Evolutionary conservation across 2,113 vertebrate species (phyloP), one percentile per base, ranked within the genome.

Genomic region (Caranx ignobilis): DNA sequence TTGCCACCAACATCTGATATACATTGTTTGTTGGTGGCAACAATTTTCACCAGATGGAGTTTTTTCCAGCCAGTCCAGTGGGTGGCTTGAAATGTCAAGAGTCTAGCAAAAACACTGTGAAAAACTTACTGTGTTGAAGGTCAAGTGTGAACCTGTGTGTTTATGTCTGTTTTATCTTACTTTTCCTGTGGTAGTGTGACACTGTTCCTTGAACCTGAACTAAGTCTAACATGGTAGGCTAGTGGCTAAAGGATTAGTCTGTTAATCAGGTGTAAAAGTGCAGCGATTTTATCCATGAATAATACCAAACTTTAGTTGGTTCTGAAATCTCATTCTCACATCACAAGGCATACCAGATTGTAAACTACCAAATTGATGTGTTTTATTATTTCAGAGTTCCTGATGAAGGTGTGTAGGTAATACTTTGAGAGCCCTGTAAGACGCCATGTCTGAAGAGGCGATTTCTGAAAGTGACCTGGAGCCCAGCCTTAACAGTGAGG

Each of bases 381-480:
- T 54, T 41, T 72, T 8, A 0, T 69, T 31, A 43, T 74, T 64
- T 68, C 37, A 92, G 91, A 87, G 78, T 76, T 78, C 84, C 82
- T 79, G 21, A 89, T 93, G 95, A 96, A 89, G 95, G 96, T 96
- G 96, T 96, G 95, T 93, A 94, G 97, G 97, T 99, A 98, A 98
- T 98, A 96, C 94, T 95, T 95, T 92, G 91, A 92, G 92, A 95
- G 94, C 94, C 95, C 93, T 79, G 57, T 88, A 94, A 93, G 95
- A 96, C 96, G 91, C 95, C 96, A 99, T 99, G 98, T 99, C 98
- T 94, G 97, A 98, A 96, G 97, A 98, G 95, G 98, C 97, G 50
- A 91, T 96, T 96, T 99, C 98, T 94, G 97, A 97, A 95, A 99
- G 98, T 92, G 98, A 99, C 95, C 95, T 97, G 94, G 98, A 99